These are phyloP conservation scores for Metopolophium dirhodum DNA, from an alignment of 1,140 invertebrate genomes.

Conservation along the genomic window DNA sequence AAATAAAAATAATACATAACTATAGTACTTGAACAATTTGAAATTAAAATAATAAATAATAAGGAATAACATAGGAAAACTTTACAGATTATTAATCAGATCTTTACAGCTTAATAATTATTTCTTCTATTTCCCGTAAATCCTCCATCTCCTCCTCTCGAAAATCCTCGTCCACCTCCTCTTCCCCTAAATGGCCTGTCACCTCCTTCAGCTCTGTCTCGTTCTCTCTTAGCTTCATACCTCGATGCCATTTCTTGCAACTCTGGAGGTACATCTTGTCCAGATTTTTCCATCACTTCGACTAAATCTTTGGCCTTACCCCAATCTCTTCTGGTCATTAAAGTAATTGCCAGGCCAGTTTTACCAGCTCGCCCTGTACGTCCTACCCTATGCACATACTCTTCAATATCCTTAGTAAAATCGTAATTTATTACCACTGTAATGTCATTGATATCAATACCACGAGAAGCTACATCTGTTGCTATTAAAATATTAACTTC, in stretches of 20 bases:
- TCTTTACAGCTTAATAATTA: neutral
- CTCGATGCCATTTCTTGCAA: conserved; percentile 74
- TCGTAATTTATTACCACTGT: conserved; percentile 95
- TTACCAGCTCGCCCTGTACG: conserved; percentile 88
- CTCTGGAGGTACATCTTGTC: conserved; percentile 77
- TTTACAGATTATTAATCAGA: no score
- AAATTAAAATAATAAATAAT: neutral
- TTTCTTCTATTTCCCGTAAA: conserved; percentile 38
- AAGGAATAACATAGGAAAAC: conserved; percentile 59
- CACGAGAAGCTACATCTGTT: conserved; percentile 92
- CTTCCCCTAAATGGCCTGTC: conserved; percentile 62
- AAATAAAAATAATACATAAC: neutral
- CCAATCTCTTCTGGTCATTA: conserved; percentile 83
- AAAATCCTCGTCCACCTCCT: conserved; percentile 58
- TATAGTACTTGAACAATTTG: neutral
- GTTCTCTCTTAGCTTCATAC: conserved; percentile 71
- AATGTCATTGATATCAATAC: conserved; percentile 90
- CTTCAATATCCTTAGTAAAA: conserved; percentile 84
- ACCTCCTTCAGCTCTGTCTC: conserved; percentile 62
- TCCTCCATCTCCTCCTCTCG: conserved; percentile 34
- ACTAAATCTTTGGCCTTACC: conserved; percentile 80
- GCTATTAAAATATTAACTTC: conserved; percentile 82
- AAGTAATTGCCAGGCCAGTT: conserved; percentile 80
- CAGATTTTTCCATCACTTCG: conserved; percentile 79
- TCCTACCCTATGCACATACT: conserved; percentile 95